A percentile compares a stretch with the other conserved stretches of the same genome.
Conservation (phyloP, 2,888 invertebrate genomes). For the Melinopterus prodromus region DNA sequence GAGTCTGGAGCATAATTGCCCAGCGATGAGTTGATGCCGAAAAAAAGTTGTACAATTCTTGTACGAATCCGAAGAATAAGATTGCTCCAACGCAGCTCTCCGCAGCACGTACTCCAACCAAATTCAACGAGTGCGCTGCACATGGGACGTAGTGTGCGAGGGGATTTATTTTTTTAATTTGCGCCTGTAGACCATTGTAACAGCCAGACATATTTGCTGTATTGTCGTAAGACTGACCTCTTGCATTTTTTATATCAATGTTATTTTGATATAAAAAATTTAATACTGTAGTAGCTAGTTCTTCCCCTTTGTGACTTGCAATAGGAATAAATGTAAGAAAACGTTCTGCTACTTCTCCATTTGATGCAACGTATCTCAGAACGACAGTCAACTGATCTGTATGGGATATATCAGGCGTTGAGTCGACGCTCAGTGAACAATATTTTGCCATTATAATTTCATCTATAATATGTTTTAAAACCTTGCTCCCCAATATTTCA, state of each 20-base stretch:
- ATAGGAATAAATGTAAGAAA: slow-evolving; percentile 23
- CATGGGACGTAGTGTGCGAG: slow-evolving; percentile 26
- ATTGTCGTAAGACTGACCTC: slow-evolving; percentile 30
- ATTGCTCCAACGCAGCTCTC: neutral
- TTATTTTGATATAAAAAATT: neutral
- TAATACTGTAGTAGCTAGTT: slow-evolving; percentile 4
- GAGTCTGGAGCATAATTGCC: neutral
- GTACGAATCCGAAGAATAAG: slow-evolving; percentile 20
- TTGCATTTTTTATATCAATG: slow-evolving; percentile 11
- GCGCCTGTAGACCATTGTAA: slow-evolving; percentile 27
- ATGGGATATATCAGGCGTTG: slow-evolving; percentile 19
- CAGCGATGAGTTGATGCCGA: slow-evolving; percentile 26
- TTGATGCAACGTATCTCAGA: slow-evolving; percentile 16
- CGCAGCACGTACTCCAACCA: slow-evolving; percentile 21
- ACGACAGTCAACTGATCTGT: slow-evolving; percentile 21
- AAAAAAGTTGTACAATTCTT: slow-evolving; percentile 28
- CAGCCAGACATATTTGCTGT: slow-evolving; percentile 26
- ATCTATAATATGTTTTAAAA: slow-evolving; percentile 15
- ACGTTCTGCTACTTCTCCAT: neutral
- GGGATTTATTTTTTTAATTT: slow-evolving; percentile 20
- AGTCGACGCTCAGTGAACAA: slow-evolving; percentile 31
- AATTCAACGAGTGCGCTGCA: slow-evolving; percentile 27
- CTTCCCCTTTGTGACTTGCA: slow-evolving; percentile 9
- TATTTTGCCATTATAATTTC: slow-evolving; percentile 34
- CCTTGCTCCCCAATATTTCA: slow-evolving; percentile 29